Base-by-base conservation (phyloP, 2,113 vertebrate genomes). In the pig (Sus scrofa) region DNA sequence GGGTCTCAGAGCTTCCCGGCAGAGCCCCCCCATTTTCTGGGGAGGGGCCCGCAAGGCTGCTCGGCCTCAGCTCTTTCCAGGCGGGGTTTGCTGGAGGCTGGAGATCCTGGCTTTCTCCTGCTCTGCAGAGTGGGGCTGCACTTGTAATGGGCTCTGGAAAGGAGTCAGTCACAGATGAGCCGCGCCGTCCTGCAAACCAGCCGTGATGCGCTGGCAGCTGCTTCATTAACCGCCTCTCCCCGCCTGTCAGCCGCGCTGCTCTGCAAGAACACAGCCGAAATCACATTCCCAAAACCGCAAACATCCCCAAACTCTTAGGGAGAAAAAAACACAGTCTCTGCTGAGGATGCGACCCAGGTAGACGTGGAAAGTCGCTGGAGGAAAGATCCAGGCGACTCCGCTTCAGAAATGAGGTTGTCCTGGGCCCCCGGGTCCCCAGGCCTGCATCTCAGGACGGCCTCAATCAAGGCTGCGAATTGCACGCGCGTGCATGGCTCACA, bases 1-100 rank as follows among this genome's bases (percentile, higher is more conserved):
- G 88, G n/a, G 73, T 52, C 96, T 97, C 94, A 10, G 32, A 95
- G 97, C 63, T 89, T 94, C 96, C 94, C 97, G 91, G 78, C 95
- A 70, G 96, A 96, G 39, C 95, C 97, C 65, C 60, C 18, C 19
- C 74, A 85, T 62, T 97, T 94, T 56, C 86, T n/a, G 0, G 91
- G 96, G 78, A 2, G 70, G 74, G 74, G 19, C 52, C 7, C 3
- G 0, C 16, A 9, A 1, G 11, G 14, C 20, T 1, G 0, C 24
- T 32, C 2, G 71, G 37, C 16, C 37, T 5, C 1, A 7, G 60
- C 27, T 3, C 60, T 50, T 78, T 58, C 22, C 10, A 71, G 75
- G 70, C 83, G 26, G 1, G 96, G 93, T 84, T 82, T 75, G 39
- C 86, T 65, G 18, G n/a, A 39, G 24, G 14, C 75, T 18, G 3